Percentiles rank a stretch among this genome's conserved stretches.
Conservation (phyloP, 2,797 vertebrate genomes). For the Chelmon rostratus region DNA sequence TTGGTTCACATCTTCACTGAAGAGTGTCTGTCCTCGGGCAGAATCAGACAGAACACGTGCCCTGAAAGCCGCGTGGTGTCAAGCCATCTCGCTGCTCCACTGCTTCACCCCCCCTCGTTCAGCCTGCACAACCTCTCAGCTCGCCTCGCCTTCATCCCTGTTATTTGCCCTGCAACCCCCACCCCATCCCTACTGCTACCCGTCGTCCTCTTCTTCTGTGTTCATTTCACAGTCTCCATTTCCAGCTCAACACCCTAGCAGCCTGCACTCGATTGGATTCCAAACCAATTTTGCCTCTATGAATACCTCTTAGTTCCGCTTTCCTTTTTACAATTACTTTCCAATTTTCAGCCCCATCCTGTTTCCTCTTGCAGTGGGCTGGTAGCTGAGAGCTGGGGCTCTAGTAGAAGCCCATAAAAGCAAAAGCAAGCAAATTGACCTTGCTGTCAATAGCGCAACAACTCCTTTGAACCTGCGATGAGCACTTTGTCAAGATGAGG, state of each 20-base stretch:
- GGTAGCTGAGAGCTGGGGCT: constrained; percentile 23
- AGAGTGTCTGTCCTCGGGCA: constrained; percentile 38
- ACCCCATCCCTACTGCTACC: constrained; percentile 1
- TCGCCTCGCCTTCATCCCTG: constrained; percentile 23
- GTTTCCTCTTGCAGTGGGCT: constrained; percentile 14
- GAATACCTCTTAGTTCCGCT: constrained; percentile 66
- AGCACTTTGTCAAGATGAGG: constrained; percentile 1
- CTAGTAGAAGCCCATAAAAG: not conserved
- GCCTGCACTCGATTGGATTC: constrained; percentile 55
- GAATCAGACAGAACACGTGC: constrained; percentile 44
- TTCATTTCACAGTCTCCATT: constrained; percentile 51
- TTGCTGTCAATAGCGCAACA: not conserved
- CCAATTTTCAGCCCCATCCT: constrained; percentile 44
- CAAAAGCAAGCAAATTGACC: constrained; percentile 15
- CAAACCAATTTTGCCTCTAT: constrained; percentile 58
- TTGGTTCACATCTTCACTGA: constrained; percentile 31
- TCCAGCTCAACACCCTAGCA: constrained; percentile 38
- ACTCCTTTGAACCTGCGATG: not conserved
- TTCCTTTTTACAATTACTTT: constrained; percentile 58
- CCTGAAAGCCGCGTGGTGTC: constrained; percentile 48
- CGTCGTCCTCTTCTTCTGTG: constrained; percentile 26
- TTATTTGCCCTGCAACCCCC: constrained; percentile 22
- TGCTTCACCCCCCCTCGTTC: constrained; percentile 22
- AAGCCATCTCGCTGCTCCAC: constrained; percentile 37
- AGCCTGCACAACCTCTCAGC: constrained; percentile 16